Evolutionary conservation across 2,797 vertebrate genomes (phyloP), one percentile per base, ranked within the genome.

Genomic region (Enteromius argenteus): DNA sequence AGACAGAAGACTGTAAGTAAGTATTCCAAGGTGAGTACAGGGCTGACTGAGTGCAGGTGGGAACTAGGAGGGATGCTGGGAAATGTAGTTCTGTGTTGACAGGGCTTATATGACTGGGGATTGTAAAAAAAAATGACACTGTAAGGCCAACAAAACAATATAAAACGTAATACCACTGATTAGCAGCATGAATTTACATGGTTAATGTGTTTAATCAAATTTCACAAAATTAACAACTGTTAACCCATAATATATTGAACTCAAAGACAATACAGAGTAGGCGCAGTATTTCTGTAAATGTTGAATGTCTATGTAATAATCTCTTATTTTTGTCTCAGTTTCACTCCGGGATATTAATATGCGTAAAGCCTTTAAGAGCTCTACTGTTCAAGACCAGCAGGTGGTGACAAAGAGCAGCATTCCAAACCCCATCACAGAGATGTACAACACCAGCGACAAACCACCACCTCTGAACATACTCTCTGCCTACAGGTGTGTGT

Each of bases 311-410:
- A 6, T 49, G 21, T 53, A 21, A 27, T 21, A 3, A 14, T 74
- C 9, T 58, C 80, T 79, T 2, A 84, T 80, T 13, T 49, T 68
- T 76, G 72, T 84, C 79, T 5, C 91, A 98, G 97, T 97, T n/a
- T 97, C 96, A 0, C 95, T 98, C 76, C 96, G 96, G 92, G 97
- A 97, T 85, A 97, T 97, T 88, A 97, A 98, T 92, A 96, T 96
- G 95, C 92, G 96, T 89, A 98, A 98, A 89, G 96, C 96, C 0
- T 98, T 97, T 90, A 96, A 94, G 92, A 95, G 97, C 89, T 96
- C 96, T 10, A 94, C 94, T 0, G 90, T 93, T 68, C 96, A 98
- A 92, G 95, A 98, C 92, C 97, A 98, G 92, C 96, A 98, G 92
- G 96, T 97, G 3, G 94, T 98, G 85, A 96, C 96, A 30, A 96